Evolutionary conservation across 2,113 vertebrate species (phyloP), one percentile per base, ranked within the genome.

Genomic region (Mormyrus lacerda): DNA sequence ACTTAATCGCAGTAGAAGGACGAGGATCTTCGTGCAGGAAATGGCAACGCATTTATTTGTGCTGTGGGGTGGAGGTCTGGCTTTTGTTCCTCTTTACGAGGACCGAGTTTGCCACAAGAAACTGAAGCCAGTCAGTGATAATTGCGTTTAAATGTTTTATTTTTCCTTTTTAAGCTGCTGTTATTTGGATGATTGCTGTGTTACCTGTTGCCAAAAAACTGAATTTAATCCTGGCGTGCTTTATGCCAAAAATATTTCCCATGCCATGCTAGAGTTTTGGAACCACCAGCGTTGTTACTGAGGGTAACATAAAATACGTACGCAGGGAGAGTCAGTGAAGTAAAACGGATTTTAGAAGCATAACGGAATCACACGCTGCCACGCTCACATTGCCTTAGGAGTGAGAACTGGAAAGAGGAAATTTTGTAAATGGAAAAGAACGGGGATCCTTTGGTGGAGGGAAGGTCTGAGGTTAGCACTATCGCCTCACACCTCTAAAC

Each of bases 141-240:
- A 84, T 89, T 88, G 88, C 24, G 7, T 53, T 10, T 35, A 24
- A 85, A 35, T 24, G 42, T 85, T 47, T n/a, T 65, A 76, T 90
- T 85, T 90, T 91, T 42, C 6, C 1, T 88, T 89, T 93, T 45
- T n/a, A 45, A 47, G 6, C 87, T 39, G 55, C 50, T 88, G 11
- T 87, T 55, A 65, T 65, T 44, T 58, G 15, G n/a, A 61, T n/a
- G 21, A 58, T 50, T 3, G 50, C 73, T 39, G 35, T 73, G 31
- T 79, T 19, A 19, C 73, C 73, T 79, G 15, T 42, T 79, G 73
- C 73, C 35, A 79, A 42, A 58, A 79, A 79, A 35, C 31, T 42
- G 73, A 4, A 39, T 39, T 42, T 79, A 79, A 42, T 79, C 73
- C 73, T 79, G 35, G 73, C 35, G 0, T 7, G 15, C 73, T 19